Conservation (phyloP, 2,113 vertebrate genomes). For the Cyanistes caeruleus region DNA sequence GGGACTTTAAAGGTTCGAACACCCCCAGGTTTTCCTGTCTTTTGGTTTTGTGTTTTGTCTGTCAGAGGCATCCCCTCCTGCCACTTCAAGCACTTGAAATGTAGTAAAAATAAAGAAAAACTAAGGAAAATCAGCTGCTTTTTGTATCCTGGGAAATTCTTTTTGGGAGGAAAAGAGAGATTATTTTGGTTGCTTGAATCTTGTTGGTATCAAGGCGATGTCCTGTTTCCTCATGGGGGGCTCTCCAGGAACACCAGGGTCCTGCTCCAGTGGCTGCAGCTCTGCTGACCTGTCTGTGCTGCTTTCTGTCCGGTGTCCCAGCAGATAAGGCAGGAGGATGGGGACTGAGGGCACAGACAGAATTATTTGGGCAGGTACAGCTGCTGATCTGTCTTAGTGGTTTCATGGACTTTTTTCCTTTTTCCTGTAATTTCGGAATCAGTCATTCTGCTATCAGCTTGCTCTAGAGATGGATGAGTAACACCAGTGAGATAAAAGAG, state of each 20-base stretch:
- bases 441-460: conserved; percentile 45
- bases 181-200: background rate
- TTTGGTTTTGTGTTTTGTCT: background rate
- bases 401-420: background rate
- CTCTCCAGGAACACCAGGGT: background rate
- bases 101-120: background rate
- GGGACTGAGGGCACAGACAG: background rate
- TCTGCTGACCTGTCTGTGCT: background rate
- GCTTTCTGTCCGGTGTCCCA: background rate
- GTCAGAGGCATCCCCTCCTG: background rate
- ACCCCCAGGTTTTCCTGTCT: rapidly evolving
- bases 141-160: background rate
- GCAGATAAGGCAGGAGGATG: rapidly evolving
- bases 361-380: background rate
- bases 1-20: rapidly evolving
- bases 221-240: background rate
- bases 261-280: background rate
- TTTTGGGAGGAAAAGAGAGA: background rate
- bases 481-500: conserved; percentile 61
- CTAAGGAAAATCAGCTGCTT: background rate
- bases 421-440: conserved; percentile 40
- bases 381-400: background rate
- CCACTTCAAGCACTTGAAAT: background rate
- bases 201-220: background rate
- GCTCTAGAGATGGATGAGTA: conserved; percentile 58